Conservation (phyloP, 2,888 invertebrate species). For the Dolichomitus sp. region DNA sequence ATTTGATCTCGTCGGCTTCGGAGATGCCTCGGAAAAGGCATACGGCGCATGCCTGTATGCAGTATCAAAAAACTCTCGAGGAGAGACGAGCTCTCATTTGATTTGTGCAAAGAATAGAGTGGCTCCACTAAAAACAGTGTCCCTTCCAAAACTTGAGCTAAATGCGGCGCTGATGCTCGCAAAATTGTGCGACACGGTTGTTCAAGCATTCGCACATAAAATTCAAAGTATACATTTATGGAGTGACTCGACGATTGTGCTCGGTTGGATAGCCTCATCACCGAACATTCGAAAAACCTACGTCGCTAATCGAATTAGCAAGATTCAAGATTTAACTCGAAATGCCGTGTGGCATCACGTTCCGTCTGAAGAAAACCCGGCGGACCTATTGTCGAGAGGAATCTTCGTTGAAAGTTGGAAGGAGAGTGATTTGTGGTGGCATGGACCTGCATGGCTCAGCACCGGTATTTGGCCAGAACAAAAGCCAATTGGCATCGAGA, state of each 20-base stretch:
- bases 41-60: constrained; percentile 71
- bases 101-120: constrained; percentile 22
- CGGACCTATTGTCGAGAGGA: constrained; percentile 56
- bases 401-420: constrained; percentile 7
- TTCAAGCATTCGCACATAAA: constrained; percentile 18
- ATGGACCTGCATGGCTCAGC: constrained; percentile 58
- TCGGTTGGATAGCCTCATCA: constrained; percentile 62
- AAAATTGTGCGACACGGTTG: constrained; percentile 5
- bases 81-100: neutral
- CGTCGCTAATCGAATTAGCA: constrained; percentile 51
- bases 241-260: constrained; percentile 67
- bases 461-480: constrained; percentile 18
- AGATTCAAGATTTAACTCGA: constrained; percentile 50
- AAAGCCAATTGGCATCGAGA: constrained; percentile 4
- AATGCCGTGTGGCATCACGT: constrained; percentile 38
- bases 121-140: constrained; percentile 13
- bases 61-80: neutral
- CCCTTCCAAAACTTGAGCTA: constrained; percentile 46
- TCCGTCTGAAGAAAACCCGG: constrained; percentile 53
- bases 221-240: constrained; percentile 51
- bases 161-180: constrained; percentile 51
- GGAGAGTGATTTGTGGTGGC: constrained; percentile 36
- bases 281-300: constrained; percentile 56
- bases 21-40: constrained; percentile 67
- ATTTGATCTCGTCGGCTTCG: constrained; percentile 68